Evolutionary conservation across 2,797 vertebrate genomes (phyloP).

Genomic region (Simalia tracyae): DNA sequence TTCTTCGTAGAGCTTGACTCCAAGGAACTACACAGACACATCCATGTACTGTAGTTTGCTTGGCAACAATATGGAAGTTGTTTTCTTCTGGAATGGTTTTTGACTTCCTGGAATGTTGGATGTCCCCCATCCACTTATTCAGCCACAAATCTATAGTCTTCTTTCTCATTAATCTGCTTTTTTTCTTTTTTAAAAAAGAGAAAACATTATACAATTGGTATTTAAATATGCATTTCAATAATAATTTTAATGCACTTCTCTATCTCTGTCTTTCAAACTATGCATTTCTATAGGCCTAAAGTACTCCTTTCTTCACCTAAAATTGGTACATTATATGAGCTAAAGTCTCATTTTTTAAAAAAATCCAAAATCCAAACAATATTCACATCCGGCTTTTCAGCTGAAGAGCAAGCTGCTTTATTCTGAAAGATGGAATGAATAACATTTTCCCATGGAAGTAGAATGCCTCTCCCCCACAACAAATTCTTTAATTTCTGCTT

Average conservation of each 20-base stretch:
- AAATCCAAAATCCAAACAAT: not conserved
- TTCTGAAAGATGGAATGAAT: not conserved
- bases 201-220: not conserved
- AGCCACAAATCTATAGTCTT: not conserved
- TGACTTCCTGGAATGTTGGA: not conserved
- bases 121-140: too few relatives aligned
- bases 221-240: not conserved
- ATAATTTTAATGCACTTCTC: not conserved
- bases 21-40: not conserved
- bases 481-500: not conserved
- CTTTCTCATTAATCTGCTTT: not conserved
- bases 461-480: not conserved
- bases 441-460: not conserved
- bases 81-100: not conserved
- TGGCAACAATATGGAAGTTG: not conserved
- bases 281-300: not conserved
- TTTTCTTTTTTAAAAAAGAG: not conserved
- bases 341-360: too few relatives aligned
- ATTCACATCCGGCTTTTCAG: not conserved
- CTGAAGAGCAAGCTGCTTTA: not conserved
- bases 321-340: not conserved
- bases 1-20: not conserved
- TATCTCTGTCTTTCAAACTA: not conserved
- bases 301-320: not conserved
- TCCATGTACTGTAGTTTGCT: not conserved